Evolutionary conservation across 2,113 vertebrate genomes (phyloP), one percentile per base, ranked within the genome.

Genomic region (Dasyurus viverrinus): DNA sequence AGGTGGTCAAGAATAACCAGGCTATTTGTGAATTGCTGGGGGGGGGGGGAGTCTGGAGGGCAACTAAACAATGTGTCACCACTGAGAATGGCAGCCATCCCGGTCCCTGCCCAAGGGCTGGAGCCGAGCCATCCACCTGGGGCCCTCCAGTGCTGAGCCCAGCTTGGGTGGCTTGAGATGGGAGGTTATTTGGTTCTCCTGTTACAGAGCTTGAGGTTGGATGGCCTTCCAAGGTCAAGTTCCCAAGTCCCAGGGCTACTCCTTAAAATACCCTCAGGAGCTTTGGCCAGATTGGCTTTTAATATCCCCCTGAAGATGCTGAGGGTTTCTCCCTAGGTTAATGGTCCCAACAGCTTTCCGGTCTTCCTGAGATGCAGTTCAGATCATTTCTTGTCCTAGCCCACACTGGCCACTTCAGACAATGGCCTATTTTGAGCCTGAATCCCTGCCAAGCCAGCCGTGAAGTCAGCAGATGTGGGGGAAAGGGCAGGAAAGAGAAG

Each of bases 371-470:
- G 42, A n/a, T 16, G 11, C 76, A 92, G 53, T 91, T 92, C 42
- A 11, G 11, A 27, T 30, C 92, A n/a, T 93, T 93, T 50, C 94
- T 50, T 47, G 0, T 26, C 60, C 90, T n/a, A 52, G 91, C 19
- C 93, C 93, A 96, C 48, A 16, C 5, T 92, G 89, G 46, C 53
- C 50, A 25, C 76, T 92, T 92, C 93, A 95, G 91, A 97, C 93
- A 94, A 46, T 94, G 93, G 55, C 4, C 57, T 89, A 36, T 94
- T 91, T 53, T 27, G 91, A 92, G 95, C 93, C 55, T 24, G 46
- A 53, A 42, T 90, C 30, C 89, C 47, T 90, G 89, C 89, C 89
- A 50, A 90, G 47, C 12, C 89, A 90, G 55, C 91, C 24, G 91
- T 57, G 50, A 24, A 93, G 42, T 52, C 0, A 3, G 50, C 95